A percentile compares a stretch with the other conserved stretches of the same genome.
These are phyloP conservation scores for Orgyia antiqua DNA, from an alignment of 2,888 invertebrate genomes.

Conservation along the genomic window DNA sequence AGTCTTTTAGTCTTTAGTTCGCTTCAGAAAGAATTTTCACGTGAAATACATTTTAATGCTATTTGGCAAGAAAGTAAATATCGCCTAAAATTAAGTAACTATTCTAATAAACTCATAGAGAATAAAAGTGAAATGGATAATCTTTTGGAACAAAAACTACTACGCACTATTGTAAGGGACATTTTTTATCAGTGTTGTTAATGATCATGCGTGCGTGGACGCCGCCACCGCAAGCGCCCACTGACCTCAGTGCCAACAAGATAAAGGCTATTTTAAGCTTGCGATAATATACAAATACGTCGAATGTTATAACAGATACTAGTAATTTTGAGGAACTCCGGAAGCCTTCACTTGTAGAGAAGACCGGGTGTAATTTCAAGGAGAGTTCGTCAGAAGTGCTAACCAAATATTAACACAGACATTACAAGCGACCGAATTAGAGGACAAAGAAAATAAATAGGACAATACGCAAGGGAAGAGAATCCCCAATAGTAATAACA, in stretches of 20 bases:
- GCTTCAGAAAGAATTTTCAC: too few species aligned
- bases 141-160: conserved; percentile 38
- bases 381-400: too few species aligned
- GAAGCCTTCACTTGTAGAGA: conserved; percentile 50
- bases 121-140: conserved; percentile 31
- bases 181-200: conserved; percentile 54
- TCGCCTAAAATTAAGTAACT: too few species aligned
- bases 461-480: too few species aligned
- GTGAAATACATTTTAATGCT: too few species aligned
- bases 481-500: too few species aligned
- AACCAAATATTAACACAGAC: too few species aligned
- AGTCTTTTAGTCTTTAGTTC: too few species aligned
- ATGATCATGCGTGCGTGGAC: conserved; percentile 49
- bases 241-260: conserved; percentile 71
- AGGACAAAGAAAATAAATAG: too few species aligned
- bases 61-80: too few species aligned
- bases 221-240: conserved; percentile 55
- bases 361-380: too few species aligned
- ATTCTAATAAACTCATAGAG: conserved; percentile 20
- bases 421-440: too few species aligned
- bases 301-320: conserved; percentile 60
- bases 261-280: conserved; percentile 73
- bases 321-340: conserved; percentile 59
- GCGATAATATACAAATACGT: conserved; percentile 66
- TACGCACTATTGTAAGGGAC: conserved; percentile 42